Evolutionary conservation across 2,113 vertebrate genomes (phyloP).

Genomic region (Cyanoderma ruficeps): DNA sequence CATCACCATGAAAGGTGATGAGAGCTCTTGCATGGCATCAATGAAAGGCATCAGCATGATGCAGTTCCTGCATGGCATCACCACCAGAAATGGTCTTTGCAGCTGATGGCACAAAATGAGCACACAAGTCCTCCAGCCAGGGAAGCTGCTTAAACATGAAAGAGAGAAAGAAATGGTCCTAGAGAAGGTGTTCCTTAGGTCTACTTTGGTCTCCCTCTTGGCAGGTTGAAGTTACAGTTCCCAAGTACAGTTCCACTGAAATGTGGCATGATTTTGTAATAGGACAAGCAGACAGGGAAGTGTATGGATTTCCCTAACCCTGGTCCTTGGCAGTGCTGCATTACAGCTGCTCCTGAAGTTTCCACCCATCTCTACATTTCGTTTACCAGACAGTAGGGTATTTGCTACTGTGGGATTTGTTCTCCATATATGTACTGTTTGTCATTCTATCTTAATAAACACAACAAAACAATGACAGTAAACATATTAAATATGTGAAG

Average conservation of each 20-base stretch:
- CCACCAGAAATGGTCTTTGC: neutral
- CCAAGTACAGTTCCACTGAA: neutral
- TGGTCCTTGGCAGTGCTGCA: neutral
- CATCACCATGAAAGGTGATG: fast-evolving
- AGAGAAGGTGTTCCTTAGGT: neutral
- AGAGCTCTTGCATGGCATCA: neutral
- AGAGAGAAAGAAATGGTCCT: neutral
- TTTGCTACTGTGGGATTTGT: neutral
- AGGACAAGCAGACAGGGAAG: neutral
- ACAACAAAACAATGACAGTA: neutral
- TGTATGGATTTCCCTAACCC: neutral
- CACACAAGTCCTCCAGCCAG: neutral
- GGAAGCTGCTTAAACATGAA: neutral
- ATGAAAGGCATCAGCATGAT: neutral
- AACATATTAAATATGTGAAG: neutral
- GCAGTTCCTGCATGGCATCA: neutral
- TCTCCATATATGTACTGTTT: neutral
- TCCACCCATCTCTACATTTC: neutral
- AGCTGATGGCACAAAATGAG: neutral
- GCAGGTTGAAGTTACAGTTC: neutral
- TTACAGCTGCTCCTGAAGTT: neutral
- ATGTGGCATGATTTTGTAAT: neutral
- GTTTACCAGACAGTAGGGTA: neutral
- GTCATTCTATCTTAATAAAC: neutral
- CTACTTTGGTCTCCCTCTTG: neutral